Conservation (phyloP, 2,797 vertebrate genomes). For the Tenualosa ilisha region DNA sequence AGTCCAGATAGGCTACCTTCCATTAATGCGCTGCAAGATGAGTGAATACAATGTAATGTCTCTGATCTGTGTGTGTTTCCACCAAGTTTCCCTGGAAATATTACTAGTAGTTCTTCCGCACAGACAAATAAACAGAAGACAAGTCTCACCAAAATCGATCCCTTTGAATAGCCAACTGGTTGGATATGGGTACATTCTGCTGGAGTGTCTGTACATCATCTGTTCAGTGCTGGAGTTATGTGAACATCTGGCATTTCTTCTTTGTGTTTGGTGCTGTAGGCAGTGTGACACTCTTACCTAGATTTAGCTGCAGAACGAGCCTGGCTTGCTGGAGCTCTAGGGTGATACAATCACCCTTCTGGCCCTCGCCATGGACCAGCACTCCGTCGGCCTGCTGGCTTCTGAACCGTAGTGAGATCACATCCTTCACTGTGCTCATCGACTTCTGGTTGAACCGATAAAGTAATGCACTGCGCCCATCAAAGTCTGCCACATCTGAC, state of each 20-base stretch:
- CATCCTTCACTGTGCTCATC: conserved; percentile 84
- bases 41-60: too few relatives aligned
- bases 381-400: conserved; percentile 90
- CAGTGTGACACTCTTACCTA: conserved; percentile 74
- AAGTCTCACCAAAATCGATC: too few relatives aligned
- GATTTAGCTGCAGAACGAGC: conserved; percentile 84
- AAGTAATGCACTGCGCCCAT: conserved; percentile 88
- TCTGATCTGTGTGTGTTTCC: too few relatives aligned
- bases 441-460: conserved; percentile 89
- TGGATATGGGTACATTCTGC: not conserved
- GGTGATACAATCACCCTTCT: conserved; percentile 87
- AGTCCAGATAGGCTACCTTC: not conserved
- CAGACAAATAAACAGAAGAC: too few relatives aligned
- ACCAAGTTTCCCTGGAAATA: too few relatives aligned
- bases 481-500: conserved; percentile 89
- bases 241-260: not conserved
- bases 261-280: not conserved
- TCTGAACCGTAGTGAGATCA: conserved; percentile 90
- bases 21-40: too few relatives aligned
- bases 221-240: not conserved
- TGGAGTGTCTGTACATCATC: too few relatives aligned
- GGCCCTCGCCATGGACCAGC: conserved; percentile 89
- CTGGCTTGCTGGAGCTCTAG: conserved; percentile 87
- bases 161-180: too few relatives aligned
- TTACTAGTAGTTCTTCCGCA: too few relatives aligned